Evolutionary conservation across 2,113 vertebrate genomes (phyloP).

Genomic region (Scalopus aquaticus): DNA sequence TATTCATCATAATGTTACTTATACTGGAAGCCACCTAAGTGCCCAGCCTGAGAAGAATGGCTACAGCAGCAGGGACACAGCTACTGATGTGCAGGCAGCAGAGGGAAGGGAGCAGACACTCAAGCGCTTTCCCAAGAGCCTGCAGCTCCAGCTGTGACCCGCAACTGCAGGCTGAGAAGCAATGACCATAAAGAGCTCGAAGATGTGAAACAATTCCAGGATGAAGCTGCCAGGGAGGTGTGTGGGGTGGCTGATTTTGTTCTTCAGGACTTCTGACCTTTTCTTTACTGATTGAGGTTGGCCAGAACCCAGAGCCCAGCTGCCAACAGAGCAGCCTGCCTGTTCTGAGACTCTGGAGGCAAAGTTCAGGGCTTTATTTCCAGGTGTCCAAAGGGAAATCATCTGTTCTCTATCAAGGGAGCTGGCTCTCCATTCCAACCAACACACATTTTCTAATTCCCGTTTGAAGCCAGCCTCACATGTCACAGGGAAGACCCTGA

Average conservation of each 20-base stretch:
- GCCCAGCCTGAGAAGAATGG: background rate
- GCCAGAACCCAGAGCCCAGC: background rate
- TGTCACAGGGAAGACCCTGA: background rate
- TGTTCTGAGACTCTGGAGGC: background rate
- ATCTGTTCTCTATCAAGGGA: background rate
- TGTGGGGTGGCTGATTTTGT: background rate
- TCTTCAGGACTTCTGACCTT: conserved; percentile 15
- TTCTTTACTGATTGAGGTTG: background rate
- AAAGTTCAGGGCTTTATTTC: background rate
- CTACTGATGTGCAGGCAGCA: background rate
- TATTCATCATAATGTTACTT: background rate
- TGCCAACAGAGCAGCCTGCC: background rate
- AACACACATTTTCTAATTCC: background rate
- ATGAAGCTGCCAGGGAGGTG: background rate
- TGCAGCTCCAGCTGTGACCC: background rate
- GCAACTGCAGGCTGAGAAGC: background rate
- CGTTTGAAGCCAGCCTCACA: background rate
- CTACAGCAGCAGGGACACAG: background rate
- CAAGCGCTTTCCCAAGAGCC: background rate
- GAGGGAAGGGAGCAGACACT: background rate
- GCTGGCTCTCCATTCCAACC: background rate
- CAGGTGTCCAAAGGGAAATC: background rate
- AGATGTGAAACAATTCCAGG: background rate
- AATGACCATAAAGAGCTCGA: background rate
- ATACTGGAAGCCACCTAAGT: background rate